Evolutionary conservation across 2,797 vertebrate species (phyloP).

Genomic region (Alcedo quadribrachys): DNA sequence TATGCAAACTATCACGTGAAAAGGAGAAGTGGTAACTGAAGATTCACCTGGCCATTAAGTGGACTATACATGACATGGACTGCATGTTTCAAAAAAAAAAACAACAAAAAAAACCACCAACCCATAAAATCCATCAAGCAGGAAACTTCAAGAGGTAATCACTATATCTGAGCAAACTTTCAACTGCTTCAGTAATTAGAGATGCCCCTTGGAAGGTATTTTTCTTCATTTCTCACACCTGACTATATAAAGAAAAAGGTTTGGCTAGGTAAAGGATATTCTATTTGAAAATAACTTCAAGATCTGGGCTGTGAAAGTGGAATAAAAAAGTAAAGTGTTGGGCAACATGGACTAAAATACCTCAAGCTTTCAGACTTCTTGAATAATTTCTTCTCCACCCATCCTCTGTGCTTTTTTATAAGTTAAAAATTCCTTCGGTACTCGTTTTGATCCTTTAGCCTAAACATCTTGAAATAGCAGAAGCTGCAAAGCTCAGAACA

Average conservation of each 20-base stretch:
- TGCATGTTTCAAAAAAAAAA: not conserved
- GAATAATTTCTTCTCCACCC: not conserved
- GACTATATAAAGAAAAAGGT: not conserved
- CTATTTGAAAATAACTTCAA: not conserved
- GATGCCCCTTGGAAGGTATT: not conserved
- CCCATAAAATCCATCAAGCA: not conserved
- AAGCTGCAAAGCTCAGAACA: not conserved
- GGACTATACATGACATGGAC: fast-evolving
- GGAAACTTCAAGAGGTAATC: not conserved
- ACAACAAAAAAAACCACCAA: not conserved
- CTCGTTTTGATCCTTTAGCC: not conserved
- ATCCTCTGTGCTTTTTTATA: fast-evolving
- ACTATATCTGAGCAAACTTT: not conserved
- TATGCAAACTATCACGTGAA: not conserved
- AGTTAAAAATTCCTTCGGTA: not conserved
- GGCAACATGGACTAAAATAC: not conserved
- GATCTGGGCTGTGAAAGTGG: not conserved
- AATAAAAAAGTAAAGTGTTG: not conserved
- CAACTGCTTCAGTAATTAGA: not conserved
- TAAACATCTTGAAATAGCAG: not conserved
- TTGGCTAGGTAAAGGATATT: not conserved
- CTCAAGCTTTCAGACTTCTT: not conserved
- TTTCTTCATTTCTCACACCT: not conserved
- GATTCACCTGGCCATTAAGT: not conserved
- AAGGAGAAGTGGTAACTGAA: not conserved